These are phyloP conservation scores for Steinernema scapterisci DNA, from an alignment of 2,888 invertebrate species.

Conservation along the genomic window DNA sequence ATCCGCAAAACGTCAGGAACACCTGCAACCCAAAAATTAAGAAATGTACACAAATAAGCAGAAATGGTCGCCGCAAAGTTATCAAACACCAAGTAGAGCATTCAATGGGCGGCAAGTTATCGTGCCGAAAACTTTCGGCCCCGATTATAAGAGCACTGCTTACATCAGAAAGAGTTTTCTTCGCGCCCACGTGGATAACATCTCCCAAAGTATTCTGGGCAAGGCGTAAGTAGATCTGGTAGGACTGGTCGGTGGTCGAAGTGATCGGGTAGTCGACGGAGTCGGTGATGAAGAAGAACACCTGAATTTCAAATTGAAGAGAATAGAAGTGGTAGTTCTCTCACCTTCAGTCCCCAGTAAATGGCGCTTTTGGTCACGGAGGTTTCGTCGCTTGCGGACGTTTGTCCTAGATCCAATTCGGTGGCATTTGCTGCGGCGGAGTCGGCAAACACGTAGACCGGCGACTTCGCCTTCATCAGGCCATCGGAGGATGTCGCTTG, in stretches of 20 bases:
- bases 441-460: conserved; percentile 35
- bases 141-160: too few relatives aligned
- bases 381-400: conserved; percentile 18
- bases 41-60: too few relatives aligned
- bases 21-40: not conserved
- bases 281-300: conserved; percentile 23
- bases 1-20: not conserved
- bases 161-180: not conserved
- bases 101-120: too few relatives aligned
- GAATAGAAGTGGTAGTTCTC: not conserved
- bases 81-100: too few relatives aligned
- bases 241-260: conserved; percentile 23
- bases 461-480: conserved; percentile 30
- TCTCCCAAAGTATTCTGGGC: conserved; percentile 19
- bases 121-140: too few relatives aligned
- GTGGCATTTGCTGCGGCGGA: conserved; percentile 3
- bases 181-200: not conserved
- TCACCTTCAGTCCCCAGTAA: conserved; percentile 28
- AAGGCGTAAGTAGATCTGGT: conserved; percentile 12
- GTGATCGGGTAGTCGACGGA: conserved; percentile 24
- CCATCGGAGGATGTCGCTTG: conserved; percentile 15
- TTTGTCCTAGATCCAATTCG: not conserved
- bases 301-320: not conserved
- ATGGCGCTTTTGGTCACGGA: conserved; percentile 31
- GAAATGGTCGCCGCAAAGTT: too few relatives aligned